Evolutionary conservation across 2,113 vertebrate species (phyloP), one percentile per base, ranked within the genome.

Genomic region (Ptilonorhynchus violaceus): DNA sequence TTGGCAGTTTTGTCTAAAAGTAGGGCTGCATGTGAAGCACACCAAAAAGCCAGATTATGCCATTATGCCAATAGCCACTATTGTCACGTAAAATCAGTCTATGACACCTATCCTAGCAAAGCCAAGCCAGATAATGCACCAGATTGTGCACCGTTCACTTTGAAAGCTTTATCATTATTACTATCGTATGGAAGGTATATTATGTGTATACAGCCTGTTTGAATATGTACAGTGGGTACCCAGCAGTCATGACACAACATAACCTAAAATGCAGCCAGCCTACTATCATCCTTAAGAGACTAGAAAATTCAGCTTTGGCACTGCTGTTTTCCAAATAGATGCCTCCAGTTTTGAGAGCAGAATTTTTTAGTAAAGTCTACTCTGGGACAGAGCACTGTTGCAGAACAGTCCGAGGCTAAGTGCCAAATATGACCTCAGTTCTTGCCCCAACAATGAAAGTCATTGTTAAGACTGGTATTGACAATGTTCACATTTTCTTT

Each of bases 391-490:
- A 96, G 96, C 95, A 97, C 88, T 96, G 84, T 92, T 84, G 90
- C 85, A 92, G 96, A 98, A 98, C 90, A 97, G 95, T 95, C 82
- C 83, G 97, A 95, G 97, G 96, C 90, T 87, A 25, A 87, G n/a
- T 92, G 97, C 98, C 98, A 99, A 98, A 96, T 69, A 97, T 97
- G 97, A 98, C 97, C 96, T 98, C 98, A 98, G 97, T 94, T 92
- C 85, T 97, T 91, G 81, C 72, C 91, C 88, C 74, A 90, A 96
- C 88, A 98, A 96, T 9, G 64, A 92, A 91, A 93, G 76, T 41
- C 88, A 97, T 98, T 98, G 95, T 98, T 88, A 93, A 74, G 50
- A 39, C 27, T 50, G 86, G 77, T 90, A 88, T 60, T 98, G 97
- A 97, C 92, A 84, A 98, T 64, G 44, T 92, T 96, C 72, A 89